Evolutionary conservation across 1,140 invertebrate species (phyloP).

Genomic region (Drosophila pseudoobscura): DNA sequence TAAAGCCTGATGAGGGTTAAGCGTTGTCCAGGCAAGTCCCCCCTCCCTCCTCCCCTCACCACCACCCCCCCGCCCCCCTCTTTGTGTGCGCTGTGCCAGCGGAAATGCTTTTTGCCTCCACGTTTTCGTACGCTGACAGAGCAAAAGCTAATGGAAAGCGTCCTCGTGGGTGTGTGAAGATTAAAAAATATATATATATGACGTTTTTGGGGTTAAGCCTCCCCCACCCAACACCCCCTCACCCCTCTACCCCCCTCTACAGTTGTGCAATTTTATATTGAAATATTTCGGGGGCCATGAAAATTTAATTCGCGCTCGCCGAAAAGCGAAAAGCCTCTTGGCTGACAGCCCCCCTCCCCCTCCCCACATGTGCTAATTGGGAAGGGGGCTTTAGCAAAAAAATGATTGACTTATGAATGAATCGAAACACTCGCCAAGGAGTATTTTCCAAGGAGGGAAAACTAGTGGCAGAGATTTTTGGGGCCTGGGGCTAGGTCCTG

Average conservation of each 20-base stretch:
- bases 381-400: neutral
- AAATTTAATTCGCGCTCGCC: conserved; percentile 54
- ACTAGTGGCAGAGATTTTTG: conserved; percentile 13
- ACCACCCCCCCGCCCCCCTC: too few relatives aligned
- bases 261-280: conserved; percentile 41
- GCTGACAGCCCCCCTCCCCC: neutral
- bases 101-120: conserved; percentile 44
- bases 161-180: conserved; percentile 11
- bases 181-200: conserved; percentile 40
- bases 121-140: conserved; percentile 49
- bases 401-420: neutral
- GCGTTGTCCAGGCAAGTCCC: conserved; percentile 29
- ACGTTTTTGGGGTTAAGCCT: neutral
- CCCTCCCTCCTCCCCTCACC: too few relatives aligned
- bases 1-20: conserved; percentile 67
- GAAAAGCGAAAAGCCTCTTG: conserved; percentile 45
- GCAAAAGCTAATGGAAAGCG: conserved; percentile 33
- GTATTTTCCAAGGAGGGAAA: neutral
- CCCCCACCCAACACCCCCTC: neutral
- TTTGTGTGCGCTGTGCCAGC: conserved; percentile 47
- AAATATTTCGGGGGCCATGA: conserved; percentile 56
- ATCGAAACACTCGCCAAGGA: neutral
- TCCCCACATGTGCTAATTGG: conserved; percentile 38
- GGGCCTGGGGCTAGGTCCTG: neutral
- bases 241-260: too few relatives aligned